Evolutionary conservation across 2,113 vertebrate species (phyloP).

Genomic region (Telmatochromis sp.): DNA sequence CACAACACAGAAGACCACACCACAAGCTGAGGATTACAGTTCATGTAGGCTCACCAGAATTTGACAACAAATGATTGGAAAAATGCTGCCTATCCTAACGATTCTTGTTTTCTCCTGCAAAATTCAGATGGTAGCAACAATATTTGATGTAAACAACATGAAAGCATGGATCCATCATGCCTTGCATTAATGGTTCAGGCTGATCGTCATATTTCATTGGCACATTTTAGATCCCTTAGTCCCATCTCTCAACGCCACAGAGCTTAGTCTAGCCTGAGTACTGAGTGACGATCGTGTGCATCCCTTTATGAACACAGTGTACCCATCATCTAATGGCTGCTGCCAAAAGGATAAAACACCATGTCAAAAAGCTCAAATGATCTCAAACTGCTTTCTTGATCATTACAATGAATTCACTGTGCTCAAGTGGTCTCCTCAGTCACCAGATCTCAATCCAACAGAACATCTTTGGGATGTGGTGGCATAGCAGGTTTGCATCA

Average conservation of each 20-base stretch:
- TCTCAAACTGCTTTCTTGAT: neutral
- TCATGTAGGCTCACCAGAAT: neutral
- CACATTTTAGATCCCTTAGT: neutral
- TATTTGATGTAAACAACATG: neutral
- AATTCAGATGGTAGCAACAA: neutral
- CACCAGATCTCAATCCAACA: neutral
- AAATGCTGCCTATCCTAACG: neutral
- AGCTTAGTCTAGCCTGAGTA: neutral
- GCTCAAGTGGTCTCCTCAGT: neutral
- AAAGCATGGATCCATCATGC: neutral
- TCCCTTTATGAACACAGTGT: neutral
- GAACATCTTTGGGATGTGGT: neutral
- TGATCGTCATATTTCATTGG: neutral
- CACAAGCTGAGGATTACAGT: neutral
- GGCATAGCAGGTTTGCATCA: neutral
- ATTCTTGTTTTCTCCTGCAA: neutral
- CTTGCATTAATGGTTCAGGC: neutral
- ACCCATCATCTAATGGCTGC: neutral
- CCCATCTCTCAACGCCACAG: fast-evolving
- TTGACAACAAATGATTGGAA: neutral
- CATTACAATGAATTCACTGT: neutral
- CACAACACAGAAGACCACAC: neutral
- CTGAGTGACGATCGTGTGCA: neutral
- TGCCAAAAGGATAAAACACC: neutral
- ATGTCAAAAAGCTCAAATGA: neutral